Percentiles rank a stretch among this genome's conserved stretches.
phyloP scores from a whole-genome alignment of 2,797 vertebrate species.

The Arctocebus calabarensis region DNA sequence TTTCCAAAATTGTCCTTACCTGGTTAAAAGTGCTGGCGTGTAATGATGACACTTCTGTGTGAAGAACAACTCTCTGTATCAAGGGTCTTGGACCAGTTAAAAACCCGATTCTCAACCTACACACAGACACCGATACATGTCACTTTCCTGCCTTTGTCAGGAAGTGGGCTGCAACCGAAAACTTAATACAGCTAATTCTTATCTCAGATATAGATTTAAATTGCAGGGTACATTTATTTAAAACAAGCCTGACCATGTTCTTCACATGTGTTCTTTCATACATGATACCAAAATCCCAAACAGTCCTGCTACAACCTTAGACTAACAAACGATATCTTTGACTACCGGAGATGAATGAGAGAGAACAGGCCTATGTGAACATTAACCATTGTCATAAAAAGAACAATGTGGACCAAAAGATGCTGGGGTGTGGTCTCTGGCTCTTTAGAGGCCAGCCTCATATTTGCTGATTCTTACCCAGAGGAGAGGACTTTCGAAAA shows the following conservation, averaged over 20 bases:
- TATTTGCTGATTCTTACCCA: conserved; percentile 86
- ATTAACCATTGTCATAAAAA: neutral
- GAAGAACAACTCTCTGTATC: conserved; percentile 93
- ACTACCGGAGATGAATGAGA: neutral
- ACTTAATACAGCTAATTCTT: neutral
- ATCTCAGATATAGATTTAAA: conserved; percentile 24
- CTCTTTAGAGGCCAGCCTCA: neutral
- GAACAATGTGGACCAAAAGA: neutral
- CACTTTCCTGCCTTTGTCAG: neutral
- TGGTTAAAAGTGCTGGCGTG: conserved; percentile 96
- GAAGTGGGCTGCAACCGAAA: neutral
- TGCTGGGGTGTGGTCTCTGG: neutral
- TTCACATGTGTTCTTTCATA: neutral
- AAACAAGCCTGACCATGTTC: neutral
- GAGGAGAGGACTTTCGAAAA: conserved; percentile 94
- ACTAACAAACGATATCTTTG: conserved; percentile 3
- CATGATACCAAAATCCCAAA: neutral
- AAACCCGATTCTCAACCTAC: conserved; percentile 95
- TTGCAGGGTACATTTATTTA: conserved; percentile 7
- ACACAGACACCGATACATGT: conserved; percentile 9
- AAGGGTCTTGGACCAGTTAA: conserved; percentile 95
- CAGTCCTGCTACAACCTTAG: neutral
- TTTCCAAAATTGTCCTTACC: conserved; percentile 86
- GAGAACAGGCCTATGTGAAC: neutral
- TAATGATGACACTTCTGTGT: conserved; percentile 95